Evolutionary conservation across 2,888 invertebrate species (phyloP), one percentile per base, ranked within the genome.

Genomic region (Calameuta pallipes): DNA sequence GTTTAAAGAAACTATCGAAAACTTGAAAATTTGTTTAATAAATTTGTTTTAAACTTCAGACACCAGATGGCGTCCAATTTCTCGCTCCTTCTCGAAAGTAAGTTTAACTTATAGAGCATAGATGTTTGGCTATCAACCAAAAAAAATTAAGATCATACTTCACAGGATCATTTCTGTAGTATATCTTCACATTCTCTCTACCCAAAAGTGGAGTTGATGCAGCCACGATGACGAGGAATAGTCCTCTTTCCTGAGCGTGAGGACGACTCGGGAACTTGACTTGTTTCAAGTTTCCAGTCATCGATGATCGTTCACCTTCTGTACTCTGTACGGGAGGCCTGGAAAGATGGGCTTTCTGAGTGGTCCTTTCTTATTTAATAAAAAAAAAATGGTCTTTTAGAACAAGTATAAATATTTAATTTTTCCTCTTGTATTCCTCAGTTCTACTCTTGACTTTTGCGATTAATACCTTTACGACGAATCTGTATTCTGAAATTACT

Each of bases 101-200:
- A 23, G 56, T 56, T 56, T 56, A 9, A 56, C 56, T 56, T 56
- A 9, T 23, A 56, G 23, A 56, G 9, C 56, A 23, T 56, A 56
- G 23, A 56, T 56, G 0, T 56, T 56, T 56, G 56, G 56, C 56
- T 56, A 23, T 56, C 56, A 2, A 23, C 23, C 56, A 56, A 56
- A 23, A 1, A 37, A 68, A 71, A 77, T 78, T 83, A 90, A 89
- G 90, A 90, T 88, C 88, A 86, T 90, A 89, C 94, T 94, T 94
- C 93, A 93, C 93, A 94, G 94, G 94, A 94, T 94, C 94, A 94
- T 94, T 94, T 94, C 94, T 94, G 94, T 93, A 94, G 94, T 94
- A 92, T 91, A 93, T 94, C 93, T 94, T 93, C 93, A 89, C 91
- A 91, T 90, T 90, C 92, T 93, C 92, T 93, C 89, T 91, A 92